A percentile compares a stretch with the other conserved stretches of the same genome.
Conservation (phyloP, 2,888 invertebrate species). For the Melanostoma scalare region DNA sequence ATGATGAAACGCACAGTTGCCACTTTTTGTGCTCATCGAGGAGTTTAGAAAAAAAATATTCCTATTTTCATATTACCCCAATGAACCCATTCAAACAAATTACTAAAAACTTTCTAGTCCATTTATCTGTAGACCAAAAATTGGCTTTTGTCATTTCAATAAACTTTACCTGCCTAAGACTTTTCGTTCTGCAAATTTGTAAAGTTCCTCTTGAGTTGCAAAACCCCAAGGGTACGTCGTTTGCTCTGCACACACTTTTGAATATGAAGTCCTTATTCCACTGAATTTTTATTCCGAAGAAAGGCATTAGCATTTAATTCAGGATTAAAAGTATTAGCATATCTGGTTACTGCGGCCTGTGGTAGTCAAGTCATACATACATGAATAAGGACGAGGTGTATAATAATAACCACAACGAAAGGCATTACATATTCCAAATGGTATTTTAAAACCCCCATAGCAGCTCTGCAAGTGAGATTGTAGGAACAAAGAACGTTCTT, state of each 20-base stretch:
- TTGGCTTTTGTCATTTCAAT: slow-evolving; percentile 8
- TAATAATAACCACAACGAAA: not conserved
- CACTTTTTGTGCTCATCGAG: not conserved
- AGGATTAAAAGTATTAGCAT: slow-evolving; percentile 52
- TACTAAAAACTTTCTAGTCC: not conserved
- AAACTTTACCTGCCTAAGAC: not conserved
- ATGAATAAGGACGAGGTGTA: slow-evolving; percentile 17
- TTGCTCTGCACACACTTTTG: not conserved
- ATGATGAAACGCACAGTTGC: not conserved
- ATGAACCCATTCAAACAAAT: not conserved
- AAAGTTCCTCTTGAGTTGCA: not conserved
- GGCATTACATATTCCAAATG: slow-evolving; percentile 9
- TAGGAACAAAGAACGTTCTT: slow-evolving; percentile 23
- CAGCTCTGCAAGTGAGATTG: not conserved
- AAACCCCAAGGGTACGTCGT: too few species aligned
- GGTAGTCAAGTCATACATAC: slow-evolving; percentile 4
- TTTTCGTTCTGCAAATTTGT: not conserved
- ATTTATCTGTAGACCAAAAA: slow-evolving; percentile 1
- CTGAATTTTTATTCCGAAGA: slow-evolving; percentile 6
- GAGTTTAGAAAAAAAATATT: too few species aligned
- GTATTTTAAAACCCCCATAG: not conserved
- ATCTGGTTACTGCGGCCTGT: slow-evolving; percentile 16
- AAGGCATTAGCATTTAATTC: slow-evolving; percentile 40
- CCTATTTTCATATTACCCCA: not conserved
- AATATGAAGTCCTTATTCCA: slow-evolving; percentile 21